Base-by-base conservation (phyloP, 2,797 vertebrate species). In the Lepilemur septentrionalis region DNA sequence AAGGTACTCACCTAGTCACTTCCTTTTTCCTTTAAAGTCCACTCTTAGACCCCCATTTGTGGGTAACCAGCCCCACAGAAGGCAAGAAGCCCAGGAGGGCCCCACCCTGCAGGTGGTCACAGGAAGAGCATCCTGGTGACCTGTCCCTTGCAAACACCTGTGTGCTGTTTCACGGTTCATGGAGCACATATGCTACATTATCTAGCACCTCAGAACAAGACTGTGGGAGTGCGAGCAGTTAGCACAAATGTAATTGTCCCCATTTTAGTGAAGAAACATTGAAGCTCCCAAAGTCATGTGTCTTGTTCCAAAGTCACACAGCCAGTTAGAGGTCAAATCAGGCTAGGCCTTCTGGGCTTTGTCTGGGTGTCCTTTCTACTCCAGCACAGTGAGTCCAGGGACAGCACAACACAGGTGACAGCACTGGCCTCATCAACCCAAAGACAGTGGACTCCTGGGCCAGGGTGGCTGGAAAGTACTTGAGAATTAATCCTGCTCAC, bases 371-470 rank as follows among this genome's bases (percentile, higher is more conserved):
- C 30, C 70, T 57, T 86, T 28, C 70, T 6, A 2, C 12, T 43
- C n/a, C 9, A 82, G 28, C 15, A 82, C n/a, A 23, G 11, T 0
- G 0, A 25, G 8, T 59, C 70, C 30, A 43, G 86, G 78, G n/a
- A 38, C 63, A 63, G 6, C 82, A 38, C 63, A 63, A 6, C 82
- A 35, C 0, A 7, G 48, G 35, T 2, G 63, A 28, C 22, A 50
- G 5, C 18, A 3, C 1, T 81, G 75, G 6, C 28, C 6, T 57
- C 1, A 2, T n/a, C 14, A 1, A 57, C n/a, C 30, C n/a, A 18
- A 88, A 88, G 87, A 69, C 2, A 7, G n/a, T 20, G 63, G 76
- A 65, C 0, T 11, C 63, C 4, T 57, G 43, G 70, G 8, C 41
- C 55, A 88, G n/a, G 23, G 8, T 20, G 32, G 8, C 35, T 7